Percentiles rank a stretch among this genome's conserved stretches.
Conservation (phyloP, 2,888 invertebrate species). For the Leptogaster cylindrica region DNA sequence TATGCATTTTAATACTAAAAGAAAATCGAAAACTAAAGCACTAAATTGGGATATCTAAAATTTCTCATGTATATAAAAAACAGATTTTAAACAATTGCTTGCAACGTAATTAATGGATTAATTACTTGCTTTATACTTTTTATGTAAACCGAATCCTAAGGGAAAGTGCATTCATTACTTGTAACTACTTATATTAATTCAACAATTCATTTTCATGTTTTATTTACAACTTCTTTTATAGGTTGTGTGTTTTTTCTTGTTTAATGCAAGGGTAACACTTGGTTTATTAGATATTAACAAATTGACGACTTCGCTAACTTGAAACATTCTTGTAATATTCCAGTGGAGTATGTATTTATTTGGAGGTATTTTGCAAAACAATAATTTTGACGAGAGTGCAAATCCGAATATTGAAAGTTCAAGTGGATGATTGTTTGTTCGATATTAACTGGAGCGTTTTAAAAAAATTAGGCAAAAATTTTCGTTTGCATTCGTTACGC, state of each 20-base stretch:
- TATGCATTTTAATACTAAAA: constrained; percentile 20
- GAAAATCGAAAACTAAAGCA: constrained; percentile 16
- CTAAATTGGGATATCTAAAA: constrained; percentile 25
- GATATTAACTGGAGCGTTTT: too few species aligned
- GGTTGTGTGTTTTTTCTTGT: constrained; percentile 5
- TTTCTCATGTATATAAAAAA: neutral
- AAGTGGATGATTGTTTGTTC: too few species aligned
- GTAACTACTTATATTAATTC: constrained; percentile 33
- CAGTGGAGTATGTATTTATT: neutral
- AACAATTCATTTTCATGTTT: constrained; percentile 38
- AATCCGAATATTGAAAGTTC: too few species aligned
- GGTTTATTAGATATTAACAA: constrained; percentile 31
- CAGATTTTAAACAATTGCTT: neutral
- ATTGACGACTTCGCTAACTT: constrained; percentile 34
- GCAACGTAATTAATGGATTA: neutral
- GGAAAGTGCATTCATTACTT: constrained; percentile 16
- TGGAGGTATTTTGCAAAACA: neutral
- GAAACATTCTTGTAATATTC: constrained; percentile 20
- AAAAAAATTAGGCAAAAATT: too few species aligned
- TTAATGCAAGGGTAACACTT: constrained; percentile 32
- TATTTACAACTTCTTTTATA: constrained; percentile 39
- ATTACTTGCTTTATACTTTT: too few species aligned
- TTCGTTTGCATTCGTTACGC: too few species aligned
- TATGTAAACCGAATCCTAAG: constrained; percentile 14
- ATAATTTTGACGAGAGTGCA: too few species aligned